Percentiles rank a stretch among this genome's conserved stretches.
Conservation (phyloP, 2,797 vertebrate genomes). For the Pogonophryne albipinna region DNA sequence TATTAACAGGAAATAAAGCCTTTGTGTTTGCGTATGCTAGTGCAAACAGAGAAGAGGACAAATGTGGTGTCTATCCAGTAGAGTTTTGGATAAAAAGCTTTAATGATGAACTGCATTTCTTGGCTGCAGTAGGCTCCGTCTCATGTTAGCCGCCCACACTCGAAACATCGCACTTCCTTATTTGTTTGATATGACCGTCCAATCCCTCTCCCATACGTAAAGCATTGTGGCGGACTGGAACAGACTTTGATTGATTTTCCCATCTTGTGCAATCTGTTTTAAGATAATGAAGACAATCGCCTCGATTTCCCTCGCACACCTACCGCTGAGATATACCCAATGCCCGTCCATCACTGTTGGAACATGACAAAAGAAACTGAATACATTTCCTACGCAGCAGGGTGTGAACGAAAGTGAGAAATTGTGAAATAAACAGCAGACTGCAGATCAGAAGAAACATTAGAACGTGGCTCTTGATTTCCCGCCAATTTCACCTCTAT, state of each 20-base stretch:
- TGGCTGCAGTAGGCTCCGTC: constrained; percentile 20
- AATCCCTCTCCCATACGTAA: constrained; percentile 13
- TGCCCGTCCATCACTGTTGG: constrained; percentile 18
- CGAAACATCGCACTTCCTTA: background rate
- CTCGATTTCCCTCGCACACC: constrained; percentile 38
- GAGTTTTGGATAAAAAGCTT: constrained; percentile 13
- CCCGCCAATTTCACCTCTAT: constrained; percentile 35
- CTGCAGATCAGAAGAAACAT: constrained; percentile 45
- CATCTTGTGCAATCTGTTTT: constrained; percentile 52
- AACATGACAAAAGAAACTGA: constrained; percentile 48
- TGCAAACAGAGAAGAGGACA: background rate
- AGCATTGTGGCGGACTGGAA: constrained; percentile 26
- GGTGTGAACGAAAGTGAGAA: constrained; percentile 46
- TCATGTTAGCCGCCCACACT: constrained; percentile 13
- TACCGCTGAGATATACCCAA: constrained; percentile 23
- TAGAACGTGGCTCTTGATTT: constrained; percentile 33
- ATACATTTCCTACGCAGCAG: constrained; percentile 51
- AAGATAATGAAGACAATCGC: constrained; percentile 53
- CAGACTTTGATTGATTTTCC: constrained; percentile 52
- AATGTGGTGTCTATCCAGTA: background rate
- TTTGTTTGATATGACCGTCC: constrained; percentile 38
- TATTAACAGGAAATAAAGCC: background rate
- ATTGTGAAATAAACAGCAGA: constrained; percentile 40
- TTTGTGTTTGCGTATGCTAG: constrained; percentile 1
- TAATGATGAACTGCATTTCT: constrained; percentile 9